Evolutionary conservation across 2,797 vertebrate species (phyloP).

Genomic region (Gymnopithys bicolor): DNA sequence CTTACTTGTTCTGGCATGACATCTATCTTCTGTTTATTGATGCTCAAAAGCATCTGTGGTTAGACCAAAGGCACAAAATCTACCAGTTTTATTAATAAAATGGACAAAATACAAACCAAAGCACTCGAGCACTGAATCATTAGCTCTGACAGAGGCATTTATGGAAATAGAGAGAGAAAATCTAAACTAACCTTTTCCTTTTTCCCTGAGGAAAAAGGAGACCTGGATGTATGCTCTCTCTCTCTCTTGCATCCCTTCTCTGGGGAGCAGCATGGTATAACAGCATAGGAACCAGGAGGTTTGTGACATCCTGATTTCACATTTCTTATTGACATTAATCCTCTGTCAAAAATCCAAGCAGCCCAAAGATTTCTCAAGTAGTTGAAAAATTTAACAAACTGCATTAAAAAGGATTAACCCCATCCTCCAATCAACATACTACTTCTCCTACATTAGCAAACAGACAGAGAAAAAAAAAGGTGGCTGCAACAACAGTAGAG

Average conservation of each 20-base stretch:
- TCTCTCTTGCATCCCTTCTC: neutral
- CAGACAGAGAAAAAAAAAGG: neutral
- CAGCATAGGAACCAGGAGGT: neutral
- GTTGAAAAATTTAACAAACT: neutral
- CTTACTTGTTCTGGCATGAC: neutral
- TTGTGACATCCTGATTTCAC: neutral
- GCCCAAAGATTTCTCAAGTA: conserved; percentile 36
- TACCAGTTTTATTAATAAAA: neutral
- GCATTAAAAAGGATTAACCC: conserved; percentile 38
- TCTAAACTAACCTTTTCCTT: conserved; percentile 4
- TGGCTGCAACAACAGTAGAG: neutral
- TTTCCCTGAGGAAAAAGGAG: neutral
- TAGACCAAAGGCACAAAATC: conserved; percentile 13
- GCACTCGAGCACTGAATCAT: neutral
- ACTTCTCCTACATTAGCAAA: neutral
- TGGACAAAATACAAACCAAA: neutral
- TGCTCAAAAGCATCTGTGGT: neutral
- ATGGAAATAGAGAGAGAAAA: neutral
- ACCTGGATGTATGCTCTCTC: neutral
- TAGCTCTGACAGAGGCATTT: neutral
- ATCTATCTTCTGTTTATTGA: neutral
- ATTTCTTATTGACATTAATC: conserved; percentile 48
- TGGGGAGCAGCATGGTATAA: neutral
- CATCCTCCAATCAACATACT: neutral
- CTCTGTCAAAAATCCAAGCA: conserved; percentile 47